Conservation (phyloP, 2,113 vertebrate genomes). For the Empidonax traillii region DNA sequence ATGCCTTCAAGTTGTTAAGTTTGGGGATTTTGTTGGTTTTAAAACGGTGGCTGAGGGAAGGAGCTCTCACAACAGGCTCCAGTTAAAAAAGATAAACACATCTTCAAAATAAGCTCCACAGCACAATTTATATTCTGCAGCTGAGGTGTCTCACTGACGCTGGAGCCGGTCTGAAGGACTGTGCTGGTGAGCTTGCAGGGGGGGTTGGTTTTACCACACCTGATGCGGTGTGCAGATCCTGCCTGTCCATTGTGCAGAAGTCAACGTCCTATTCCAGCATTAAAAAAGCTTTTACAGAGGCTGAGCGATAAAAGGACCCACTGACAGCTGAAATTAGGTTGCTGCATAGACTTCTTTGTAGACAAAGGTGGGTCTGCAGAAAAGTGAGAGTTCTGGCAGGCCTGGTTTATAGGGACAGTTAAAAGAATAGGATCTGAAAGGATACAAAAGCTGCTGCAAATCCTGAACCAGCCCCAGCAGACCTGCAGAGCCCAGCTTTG, state of each 20-base stretch:
- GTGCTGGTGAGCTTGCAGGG: neutral
- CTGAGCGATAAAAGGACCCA: neutral
- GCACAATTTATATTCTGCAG: neutral
- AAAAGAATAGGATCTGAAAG: conserved; percentile 28
- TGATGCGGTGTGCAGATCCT: neutral
- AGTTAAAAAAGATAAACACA: neutral
- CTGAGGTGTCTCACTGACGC: neutral
- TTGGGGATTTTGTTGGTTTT: conserved; percentile 19
- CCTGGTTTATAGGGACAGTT: neutral
- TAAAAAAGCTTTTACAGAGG: neutral
- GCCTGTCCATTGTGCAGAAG: neutral
- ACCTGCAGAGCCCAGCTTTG: neutral
- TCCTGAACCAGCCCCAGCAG: neutral
- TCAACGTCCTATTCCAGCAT: neutral
- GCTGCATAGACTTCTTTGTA: conserved; percentile 23
- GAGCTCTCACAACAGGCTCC: neutral
- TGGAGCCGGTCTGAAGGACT: neutral
- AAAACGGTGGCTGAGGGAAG: neutral
- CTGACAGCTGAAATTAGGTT: conserved; percentile 16
- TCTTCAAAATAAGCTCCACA: neutral
- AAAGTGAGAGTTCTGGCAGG: neutral
- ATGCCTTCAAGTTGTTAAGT: neutral
- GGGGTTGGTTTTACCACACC: neutral
- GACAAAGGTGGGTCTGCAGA: neutral
- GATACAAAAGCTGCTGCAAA: conserved; percentile 15